Evolutionary conservation across 2,888 invertebrate genomes (phyloP).

Genomic region (Zaprionus lineosus): DNA sequence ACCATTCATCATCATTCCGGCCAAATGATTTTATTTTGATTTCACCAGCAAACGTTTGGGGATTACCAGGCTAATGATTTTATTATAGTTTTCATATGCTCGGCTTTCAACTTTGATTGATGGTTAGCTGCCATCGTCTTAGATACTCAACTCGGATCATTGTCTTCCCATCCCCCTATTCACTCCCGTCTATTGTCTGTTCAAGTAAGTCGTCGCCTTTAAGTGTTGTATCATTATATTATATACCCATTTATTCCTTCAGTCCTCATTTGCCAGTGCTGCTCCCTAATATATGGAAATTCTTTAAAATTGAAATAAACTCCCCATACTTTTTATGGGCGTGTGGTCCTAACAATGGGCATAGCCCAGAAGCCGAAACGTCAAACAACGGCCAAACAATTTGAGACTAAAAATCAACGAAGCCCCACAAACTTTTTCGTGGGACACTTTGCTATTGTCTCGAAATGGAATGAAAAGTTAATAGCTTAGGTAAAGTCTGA

Average conservation of each 20-base stretch:
- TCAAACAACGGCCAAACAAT: slow-evolving; percentile 47
- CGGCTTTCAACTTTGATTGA: slow-evolving; percentile 58
- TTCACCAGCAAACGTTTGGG: slow-evolving; percentile 63
- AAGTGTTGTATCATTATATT: slow-evolving; percentile 65
- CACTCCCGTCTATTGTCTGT: slow-evolving; percentile 43
- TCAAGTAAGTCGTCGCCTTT: slow-evolving; percentile 37
- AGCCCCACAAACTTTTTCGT: slow-evolving; percentile 36
- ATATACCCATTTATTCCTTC: slow-evolving; percentile 60
- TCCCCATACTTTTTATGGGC: background rate
- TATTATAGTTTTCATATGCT: slow-evolving; percentile 70
- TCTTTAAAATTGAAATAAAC: slow-evolving; percentile 47
- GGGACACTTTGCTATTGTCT: slow-evolving; percentile 44
- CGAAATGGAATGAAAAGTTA: slow-evolving; percentile 1
- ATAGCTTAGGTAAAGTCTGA: background rate
- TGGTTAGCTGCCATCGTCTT: slow-evolving; percentile 27
- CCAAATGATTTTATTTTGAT: slow-evolving; percentile 74
- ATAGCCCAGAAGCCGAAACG: slow-evolving; percentile 31
- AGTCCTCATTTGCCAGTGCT: slow-evolving; percentile 1
- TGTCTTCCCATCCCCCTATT: slow-evolving; percentile 30
- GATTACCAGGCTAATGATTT: slow-evolving; percentile 75
- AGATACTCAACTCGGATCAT: slow-evolving; percentile 9
- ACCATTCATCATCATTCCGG: slow-evolving; percentile 73
- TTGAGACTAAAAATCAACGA: slow-evolving; percentile 41
- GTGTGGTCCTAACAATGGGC: slow-evolving; percentile 8
- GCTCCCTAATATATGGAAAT: slow-evolving; percentile 31